Conservation (phyloP, 2,888 invertebrate species). For the Andrena bucephala region DNA sequence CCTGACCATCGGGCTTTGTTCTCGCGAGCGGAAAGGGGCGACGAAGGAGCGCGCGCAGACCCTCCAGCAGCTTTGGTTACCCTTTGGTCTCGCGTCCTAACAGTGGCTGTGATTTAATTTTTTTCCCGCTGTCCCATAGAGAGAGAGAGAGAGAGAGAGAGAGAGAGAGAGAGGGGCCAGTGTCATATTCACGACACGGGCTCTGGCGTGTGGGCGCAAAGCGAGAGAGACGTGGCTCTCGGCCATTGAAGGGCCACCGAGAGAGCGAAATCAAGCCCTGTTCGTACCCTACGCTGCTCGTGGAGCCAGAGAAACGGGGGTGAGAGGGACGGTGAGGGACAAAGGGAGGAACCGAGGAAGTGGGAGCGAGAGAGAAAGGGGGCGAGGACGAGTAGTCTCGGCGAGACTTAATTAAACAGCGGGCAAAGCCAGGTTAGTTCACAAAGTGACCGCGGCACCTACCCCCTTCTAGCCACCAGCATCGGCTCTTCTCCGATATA, state of each 20-base stretch:
- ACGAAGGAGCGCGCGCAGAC: constrained; percentile 47
- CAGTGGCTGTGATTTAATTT: constrained; percentile 71
- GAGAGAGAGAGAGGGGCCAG: constrained; percentile 34
- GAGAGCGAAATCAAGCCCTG: constrained; percentile 65
- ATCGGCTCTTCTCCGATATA: constrained; percentile 63
- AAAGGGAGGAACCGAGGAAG: constrained; percentile 18
- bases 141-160: constrained; percentile 5
- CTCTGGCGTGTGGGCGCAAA: constrained; percentile 35
- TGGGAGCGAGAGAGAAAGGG: constrained; percentile 55
- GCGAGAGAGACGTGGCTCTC: constrained; percentile 39
- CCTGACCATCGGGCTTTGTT: constrained; percentile 35
- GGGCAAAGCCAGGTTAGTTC: constrained; percentile 84
- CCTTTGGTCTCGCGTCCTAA: constrained; percentile 68
- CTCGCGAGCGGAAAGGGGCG: constrained; percentile 37
- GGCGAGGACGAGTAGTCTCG: constrained; percentile 81
- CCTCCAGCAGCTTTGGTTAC: constrained; percentile 62
- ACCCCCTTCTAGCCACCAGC: constrained; percentile 72
- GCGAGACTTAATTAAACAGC: constrained; percentile 85
- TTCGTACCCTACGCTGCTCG: constrained; percentile 54
- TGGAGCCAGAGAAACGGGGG: constrained; percentile 54
- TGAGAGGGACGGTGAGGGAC: constrained; percentile 32
- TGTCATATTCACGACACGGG: constrained; percentile 69
- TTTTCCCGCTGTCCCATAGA: constrained; percentile 49
- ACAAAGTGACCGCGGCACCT: constrained; percentile 85
- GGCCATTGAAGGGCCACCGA: constrained; percentile 46